phyloP scores from a whole-genome alignment of 2,797 vertebrate species.

The Brachyrhaphis roseni region DNA sequence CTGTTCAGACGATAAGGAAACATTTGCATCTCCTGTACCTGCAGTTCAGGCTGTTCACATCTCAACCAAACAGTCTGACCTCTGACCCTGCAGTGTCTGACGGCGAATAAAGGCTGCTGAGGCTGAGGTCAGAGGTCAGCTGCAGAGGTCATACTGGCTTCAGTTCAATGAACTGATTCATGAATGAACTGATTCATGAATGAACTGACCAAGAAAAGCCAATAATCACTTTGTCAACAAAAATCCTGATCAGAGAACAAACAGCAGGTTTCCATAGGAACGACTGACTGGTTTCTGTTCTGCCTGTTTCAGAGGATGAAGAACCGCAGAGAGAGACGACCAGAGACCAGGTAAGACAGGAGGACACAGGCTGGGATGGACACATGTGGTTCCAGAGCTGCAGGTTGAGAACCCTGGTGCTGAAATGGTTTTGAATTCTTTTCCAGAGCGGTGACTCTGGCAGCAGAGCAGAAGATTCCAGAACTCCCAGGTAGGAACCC shows the following conservation, averaged over 20 bases:
- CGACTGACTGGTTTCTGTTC: background rate
- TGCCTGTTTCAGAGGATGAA: constrained; percentile 73
- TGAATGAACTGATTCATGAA: background rate
- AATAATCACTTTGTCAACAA: background rate
- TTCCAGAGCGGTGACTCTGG: constrained; percentile 46
- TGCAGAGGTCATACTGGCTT: background rate
- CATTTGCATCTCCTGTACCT: background rate
- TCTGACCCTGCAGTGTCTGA: too few relatives aligned
- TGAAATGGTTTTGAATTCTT: background rate
- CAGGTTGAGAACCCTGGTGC: background rate
- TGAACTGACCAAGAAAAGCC: background rate
- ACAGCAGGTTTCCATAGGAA: background rate
- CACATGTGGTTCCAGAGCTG: background rate
- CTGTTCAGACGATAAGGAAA: background rate
- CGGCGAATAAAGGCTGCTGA: too few relatives aligned
- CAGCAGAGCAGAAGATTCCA: constrained; percentile 10
- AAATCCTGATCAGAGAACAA: background rate
- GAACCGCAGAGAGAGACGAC: constrained; percentile 51
- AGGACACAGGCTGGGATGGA: background rate
- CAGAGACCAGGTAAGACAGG: constrained; percentile 57
- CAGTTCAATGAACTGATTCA: background rate
- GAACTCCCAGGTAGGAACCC: constrained; percentile 50
- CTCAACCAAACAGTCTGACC: too few relatives aligned
- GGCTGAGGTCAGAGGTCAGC: too few relatives aligned
- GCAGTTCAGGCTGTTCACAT: background rate